These are phyloP conservation scores for Anoplius nigerrimus DNA, from an alignment of 2,888 invertebrate genomes.

Conservation along the genomic window DNA sequence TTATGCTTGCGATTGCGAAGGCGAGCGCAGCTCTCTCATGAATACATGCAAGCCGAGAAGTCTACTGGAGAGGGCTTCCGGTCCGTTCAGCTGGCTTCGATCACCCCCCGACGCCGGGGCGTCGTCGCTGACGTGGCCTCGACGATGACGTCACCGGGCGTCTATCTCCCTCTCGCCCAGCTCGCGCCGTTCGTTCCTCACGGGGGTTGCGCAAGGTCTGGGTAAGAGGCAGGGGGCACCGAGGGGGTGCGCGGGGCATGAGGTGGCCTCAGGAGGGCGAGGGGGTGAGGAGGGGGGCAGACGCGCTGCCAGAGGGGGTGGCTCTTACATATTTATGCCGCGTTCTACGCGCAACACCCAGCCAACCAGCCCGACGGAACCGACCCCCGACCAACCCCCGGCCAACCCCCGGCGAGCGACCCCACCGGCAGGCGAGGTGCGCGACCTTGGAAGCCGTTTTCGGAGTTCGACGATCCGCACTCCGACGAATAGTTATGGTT, in stretches of 20 bases:
- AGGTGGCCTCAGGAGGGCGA: slow-evolving; percentile 19
- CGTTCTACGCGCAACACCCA: slow-evolving; percentile 70
- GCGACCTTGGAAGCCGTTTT: slow-evolving; percentile 54
- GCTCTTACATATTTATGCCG: slow-evolving; percentile 75
- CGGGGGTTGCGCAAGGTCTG: slow-evolving; percentile 65
- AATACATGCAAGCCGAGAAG: slow-evolving; percentile 66
- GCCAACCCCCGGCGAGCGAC: too few species aligned
- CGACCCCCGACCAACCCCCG: slow-evolving; percentile 51
- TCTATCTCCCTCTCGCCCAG: slow-evolving; percentile 41
- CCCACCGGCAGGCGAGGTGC: slow-evolving; percentile 33
- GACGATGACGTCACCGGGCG: slow-evolving; percentile 52
- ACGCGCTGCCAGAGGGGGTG: slow-evolving; percentile 52
- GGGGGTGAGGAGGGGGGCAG: neutral
- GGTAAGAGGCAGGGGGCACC: slow-evolving; percentile 47
- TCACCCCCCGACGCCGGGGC: too few species aligned
- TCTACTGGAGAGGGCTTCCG: slow-evolving; percentile 24
- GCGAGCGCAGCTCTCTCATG: slow-evolving; percentile 53
- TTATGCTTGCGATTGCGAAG: slow-evolving; percentile 12
- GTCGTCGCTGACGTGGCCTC: slow-evolving; percentile 69
- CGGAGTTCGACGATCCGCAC: slow-evolving; percentile 18
- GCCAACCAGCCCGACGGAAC: slow-evolving; percentile 45
- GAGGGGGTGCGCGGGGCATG: slow-evolving; percentile 9
- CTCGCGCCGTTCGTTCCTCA: slow-evolving; percentile 43
- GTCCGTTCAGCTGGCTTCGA: slow-evolving; percentile 71
- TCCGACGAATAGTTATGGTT: too few species aligned